Evolutionary conservation across 1,140 invertebrate species (phyloP), one percentile per base, ranked within the genome.

Genomic region (Cherax destructor): DNA sequence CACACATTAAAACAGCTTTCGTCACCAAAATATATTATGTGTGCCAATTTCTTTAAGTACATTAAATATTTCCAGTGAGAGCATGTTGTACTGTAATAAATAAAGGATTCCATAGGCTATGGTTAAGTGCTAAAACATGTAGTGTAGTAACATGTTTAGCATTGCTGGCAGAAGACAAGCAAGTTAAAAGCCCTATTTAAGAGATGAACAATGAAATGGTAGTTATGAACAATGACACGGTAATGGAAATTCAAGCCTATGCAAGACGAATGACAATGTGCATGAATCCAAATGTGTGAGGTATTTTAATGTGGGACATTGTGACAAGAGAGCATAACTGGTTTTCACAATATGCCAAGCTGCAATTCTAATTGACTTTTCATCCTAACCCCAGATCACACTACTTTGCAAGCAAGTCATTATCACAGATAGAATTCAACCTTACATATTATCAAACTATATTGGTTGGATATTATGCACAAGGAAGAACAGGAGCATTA

Each of bases 361-460:
- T 74, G 69, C 69, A 74, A 74, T 74, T 74, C 9, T 30, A 21
- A 21, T 74, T 74, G 24, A 74, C 21, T 74, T 30, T 30, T 74
- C 30, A 74, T 74, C 21, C 9, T 30, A n/a, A 74, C n/a, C 69
- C 69, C 69, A 30, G 69, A 30, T 74, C 21, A 74, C 69, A 74
- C 24, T 59, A 78, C 47, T 86, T 41, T 86, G 85, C 76, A 86
- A 86, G 74, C 74, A 86, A 49, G 85, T 49, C 72, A 78, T 72
- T 86, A 86, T 86, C 85, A 86, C 85, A 86, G 85, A 86, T 72
- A 86, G 30, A 78, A 76, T 78, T 86, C 74, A 59, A 86, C 85
- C 76, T 86, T 78, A 86, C 50, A 56, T n/a, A 59, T 86, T 72
- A 86, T 76, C 52, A 86, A 86, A 74, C 69, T 18, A 78, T 61